These are phyloP conservation scores for Bryconaethiops microstoma DNA, from an alignment of 2,797 vertebrate species.

Conservation along the genomic window DNA sequence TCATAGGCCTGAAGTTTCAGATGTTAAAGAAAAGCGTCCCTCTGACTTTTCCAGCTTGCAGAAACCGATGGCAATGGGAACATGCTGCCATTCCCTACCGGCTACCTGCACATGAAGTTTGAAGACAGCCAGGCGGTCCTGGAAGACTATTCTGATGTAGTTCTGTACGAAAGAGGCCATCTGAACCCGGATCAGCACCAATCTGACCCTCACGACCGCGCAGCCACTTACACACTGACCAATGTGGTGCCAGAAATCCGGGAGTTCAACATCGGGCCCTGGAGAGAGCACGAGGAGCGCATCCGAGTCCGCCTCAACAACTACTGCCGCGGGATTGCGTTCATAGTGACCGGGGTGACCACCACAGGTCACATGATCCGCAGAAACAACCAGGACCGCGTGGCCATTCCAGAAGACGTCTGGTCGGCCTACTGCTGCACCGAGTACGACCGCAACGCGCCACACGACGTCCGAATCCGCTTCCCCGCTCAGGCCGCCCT, in stretches of 20 bases:
- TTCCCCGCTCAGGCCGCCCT: constrained; percentile 68
- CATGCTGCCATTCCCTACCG: constrained; percentile 74
- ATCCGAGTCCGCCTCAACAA: constrained; percentile 74
- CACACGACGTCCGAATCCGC: constrained; percentile 63
- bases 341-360: constrained; percentile 72
- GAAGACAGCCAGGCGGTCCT: constrained; percentile 75
- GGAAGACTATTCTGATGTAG: constrained; percentile 73
- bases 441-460: constrained; percentile 72
- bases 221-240: constrained; percentile 73
- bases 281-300: constrained; percentile 68
- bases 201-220: constrained; percentile 69
- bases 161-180: constrained; percentile 72
- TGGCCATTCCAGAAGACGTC: constrained; percentile 72
- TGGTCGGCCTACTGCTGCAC: constrained; percentile 79
- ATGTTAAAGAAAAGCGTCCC: neutral
- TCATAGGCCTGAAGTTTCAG: neutral
- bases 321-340: constrained; percentile 71
- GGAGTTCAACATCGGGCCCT: constrained; percentile 73
- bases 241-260: constrained; percentile 74
- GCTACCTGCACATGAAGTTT: constrained; percentile 77
- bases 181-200: constrained; percentile 77
- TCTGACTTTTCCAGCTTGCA: constrained; percentile 63
- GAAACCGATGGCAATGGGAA: constrained; percentile 74
- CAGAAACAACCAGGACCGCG: constrained; percentile 74
- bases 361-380: constrained; percentile 71